These are phyloP conservation scores for Drosophila formosana DNA, from an alignment of 2,888 invertebrate species.

Conservation along the genomic window DNA sequence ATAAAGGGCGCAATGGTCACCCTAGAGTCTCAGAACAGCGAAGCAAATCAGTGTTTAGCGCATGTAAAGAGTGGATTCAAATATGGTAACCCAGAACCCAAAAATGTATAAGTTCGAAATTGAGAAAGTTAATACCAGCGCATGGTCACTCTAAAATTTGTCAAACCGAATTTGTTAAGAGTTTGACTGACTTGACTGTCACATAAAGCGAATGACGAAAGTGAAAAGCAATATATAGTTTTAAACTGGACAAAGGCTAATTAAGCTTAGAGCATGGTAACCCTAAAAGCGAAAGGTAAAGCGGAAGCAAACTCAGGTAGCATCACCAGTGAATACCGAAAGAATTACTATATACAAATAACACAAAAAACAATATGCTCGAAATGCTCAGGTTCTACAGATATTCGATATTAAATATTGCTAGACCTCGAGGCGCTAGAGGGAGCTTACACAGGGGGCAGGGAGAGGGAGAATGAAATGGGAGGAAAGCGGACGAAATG, in stretches of 20 bases:
- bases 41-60: too few relatives aligned
- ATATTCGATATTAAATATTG: constrained; percentile 2
- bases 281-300: background rate
- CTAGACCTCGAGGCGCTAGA: constrained; percentile 4
- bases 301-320: background rate
- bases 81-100: too few relatives aligned
- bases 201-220: too few relatives aligned
- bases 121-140: too few relatives aligned
- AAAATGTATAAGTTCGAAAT: too few relatives aligned
- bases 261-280: background rate
- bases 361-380: background rate
- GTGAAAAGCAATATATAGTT: too few relatives aligned
- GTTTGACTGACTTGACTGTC: too few relatives aligned
- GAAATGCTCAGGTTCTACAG: constrained; percentile 17
- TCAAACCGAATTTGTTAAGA: background rate
- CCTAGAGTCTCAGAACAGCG: too few relatives aligned
- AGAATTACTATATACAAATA: background rate
- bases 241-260: background rate
- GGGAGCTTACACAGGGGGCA: constrained; percentile 23
- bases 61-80: too few relatives aligned
- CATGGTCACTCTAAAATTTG: too few relatives aligned
- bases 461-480: background rate
- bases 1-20: too few relatives aligned
- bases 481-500: constrained; percentile 16
- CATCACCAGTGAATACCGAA: constrained; percentile 26